Conservation (phyloP, 2,888 invertebrate species). For the Zeuzera pyrina region DNA sequence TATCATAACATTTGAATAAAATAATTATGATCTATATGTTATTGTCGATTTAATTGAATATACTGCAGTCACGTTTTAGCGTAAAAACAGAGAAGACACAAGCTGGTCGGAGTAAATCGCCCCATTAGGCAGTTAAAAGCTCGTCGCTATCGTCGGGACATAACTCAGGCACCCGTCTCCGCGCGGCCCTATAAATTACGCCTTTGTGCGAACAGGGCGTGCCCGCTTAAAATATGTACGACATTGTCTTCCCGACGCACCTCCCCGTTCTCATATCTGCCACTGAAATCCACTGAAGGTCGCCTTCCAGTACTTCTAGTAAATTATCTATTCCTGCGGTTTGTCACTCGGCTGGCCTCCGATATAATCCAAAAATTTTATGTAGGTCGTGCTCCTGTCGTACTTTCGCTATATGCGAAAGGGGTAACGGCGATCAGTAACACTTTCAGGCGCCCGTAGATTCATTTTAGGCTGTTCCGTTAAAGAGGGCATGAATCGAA, state of each 20-base stretch:
- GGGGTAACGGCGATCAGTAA: constrained; percentile 27
- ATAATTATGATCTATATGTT: too few species aligned
- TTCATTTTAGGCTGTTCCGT: constrained; percentile 21
- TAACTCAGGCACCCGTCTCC: constrained; percentile 70
- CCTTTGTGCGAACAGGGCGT: constrained; percentile 69
- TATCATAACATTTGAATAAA: too few species aligned
- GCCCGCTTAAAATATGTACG: constrained; percentile 69
- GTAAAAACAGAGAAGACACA: constrained; percentile 25
- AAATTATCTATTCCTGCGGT: constrained; percentile 51
- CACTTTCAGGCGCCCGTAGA: constrained; percentile 24
- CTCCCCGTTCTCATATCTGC: constrained; percentile 58
- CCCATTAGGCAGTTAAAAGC: constrained; percentile 73
- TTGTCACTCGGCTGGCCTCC: constrained; percentile 31
- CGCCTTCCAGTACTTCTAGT: constrained; percentile 46
- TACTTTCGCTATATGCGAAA: constrained; percentile 19
- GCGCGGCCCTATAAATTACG: constrained; percentile 69
- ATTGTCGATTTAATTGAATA: too few species aligned
- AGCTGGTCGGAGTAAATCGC: constrained; percentile 69
- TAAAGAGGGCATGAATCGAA: too few species aligned
- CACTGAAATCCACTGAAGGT: constrained; percentile 53
- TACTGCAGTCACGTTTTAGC: too few species aligned
- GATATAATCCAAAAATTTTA: constrained; percentile 36
- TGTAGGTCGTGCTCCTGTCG: constrained; percentile 36
- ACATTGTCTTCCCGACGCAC: constrained; percentile 63
- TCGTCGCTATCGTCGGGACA: constrained; percentile 69